These are phyloP conservation scores for Hydropsyche betteni DNA, from an alignment of 2,888 invertebrate species.

Conservation along the genomic window DNA sequence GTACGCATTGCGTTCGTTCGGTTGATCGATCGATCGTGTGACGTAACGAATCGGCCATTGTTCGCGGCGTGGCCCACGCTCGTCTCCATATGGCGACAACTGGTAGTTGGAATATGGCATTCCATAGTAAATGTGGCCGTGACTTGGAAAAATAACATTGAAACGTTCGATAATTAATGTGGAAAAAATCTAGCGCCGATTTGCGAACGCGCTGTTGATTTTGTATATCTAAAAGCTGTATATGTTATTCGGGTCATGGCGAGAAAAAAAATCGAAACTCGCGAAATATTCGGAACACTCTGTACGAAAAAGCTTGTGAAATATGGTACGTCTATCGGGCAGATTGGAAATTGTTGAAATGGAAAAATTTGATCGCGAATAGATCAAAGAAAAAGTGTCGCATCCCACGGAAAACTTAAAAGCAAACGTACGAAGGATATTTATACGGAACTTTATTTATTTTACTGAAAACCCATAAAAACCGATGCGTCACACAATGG, in stretches of 20 bases:
- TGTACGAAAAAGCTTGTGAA: too few relatives aligned
- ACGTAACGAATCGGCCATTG: conserved; percentile 18
- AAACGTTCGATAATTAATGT: too few relatives aligned
- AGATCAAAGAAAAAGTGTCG: conserved; percentile 9
- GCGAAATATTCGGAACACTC: too few relatives aligned
- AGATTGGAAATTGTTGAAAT: conserved; percentile 7
- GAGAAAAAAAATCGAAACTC: too few relatives aligned
- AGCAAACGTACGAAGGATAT: too few relatives aligned
- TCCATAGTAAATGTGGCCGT: conserved; percentile 23
- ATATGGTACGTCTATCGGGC: conserved; percentile 1
- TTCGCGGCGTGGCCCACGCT: conserved; percentile 7
- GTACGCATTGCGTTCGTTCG: background rate
- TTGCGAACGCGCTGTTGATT: too few relatives aligned
- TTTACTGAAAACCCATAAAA: too few relatives aligned
- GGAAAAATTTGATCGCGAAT: conserved; percentile 13
- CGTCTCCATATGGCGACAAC: background rate
- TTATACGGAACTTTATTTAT: too few relatives aligned
- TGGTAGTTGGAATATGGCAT: background rate
- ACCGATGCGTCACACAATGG: too few relatives aligned
- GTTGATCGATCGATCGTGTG: background rate
- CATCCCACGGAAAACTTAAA: background rate
- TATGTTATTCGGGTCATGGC: too few relatives aligned
- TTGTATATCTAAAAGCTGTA: too few relatives aligned
- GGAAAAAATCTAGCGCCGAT: too few relatives aligned
- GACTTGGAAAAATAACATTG: background rate